Evolutionary conservation across 2,797 vertebrate genomes (phyloP), one percentile per base, ranked within the genome.

Genomic region (Centropyge bicolor): DNA sequence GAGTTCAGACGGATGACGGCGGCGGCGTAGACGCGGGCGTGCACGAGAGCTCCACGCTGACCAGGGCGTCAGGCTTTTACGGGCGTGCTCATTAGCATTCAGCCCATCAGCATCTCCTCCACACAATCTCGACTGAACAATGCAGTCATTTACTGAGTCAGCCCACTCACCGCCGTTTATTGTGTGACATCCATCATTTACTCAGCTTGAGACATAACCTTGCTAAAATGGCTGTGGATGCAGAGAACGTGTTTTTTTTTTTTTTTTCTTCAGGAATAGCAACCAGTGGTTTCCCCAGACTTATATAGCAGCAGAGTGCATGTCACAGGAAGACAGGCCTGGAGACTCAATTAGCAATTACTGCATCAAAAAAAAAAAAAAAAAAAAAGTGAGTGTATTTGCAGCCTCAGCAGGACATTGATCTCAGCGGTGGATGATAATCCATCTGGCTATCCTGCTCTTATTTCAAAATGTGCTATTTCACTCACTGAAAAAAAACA

Each of bases 81-180:
- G 24, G 61, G 3, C 41, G 27, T 14, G 62, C 76, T 87, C 85
- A 89, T 92, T 89, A 81, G 76, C 66, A 88, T 87, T 84, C 87
- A 60, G 17, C 67, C 85, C 83, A 62, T 81, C 70, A 63, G 85
- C 75, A 54, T 56, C 86, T 86, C 78, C 84, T 88, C 73, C 84
- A 82, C 80, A 65, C 79, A 72, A 82, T 71, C 64, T 49, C 20
- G 78, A 76, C 48, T 13, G 70, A 92, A 93, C 85, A 91, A 89
- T 80, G 80, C 88, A 80, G 78, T 78, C 86, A 71, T 90, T 87
- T 79, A 85, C 81, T 76, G 83, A 90, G 80, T 90, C 86, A 86
- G 84, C 83, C 90, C 80, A 81, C 88, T 91, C 77, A 49, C 60
- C 64, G 10, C 20, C 85, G 16, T 87, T 85, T 84, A 74, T 83